A percentile compares a stretch with the other conserved stretches of the same genome.
Conservation (phyloP, 2,797 vertebrate genomes). For the Oreonectes daqikongensis region DNA sequence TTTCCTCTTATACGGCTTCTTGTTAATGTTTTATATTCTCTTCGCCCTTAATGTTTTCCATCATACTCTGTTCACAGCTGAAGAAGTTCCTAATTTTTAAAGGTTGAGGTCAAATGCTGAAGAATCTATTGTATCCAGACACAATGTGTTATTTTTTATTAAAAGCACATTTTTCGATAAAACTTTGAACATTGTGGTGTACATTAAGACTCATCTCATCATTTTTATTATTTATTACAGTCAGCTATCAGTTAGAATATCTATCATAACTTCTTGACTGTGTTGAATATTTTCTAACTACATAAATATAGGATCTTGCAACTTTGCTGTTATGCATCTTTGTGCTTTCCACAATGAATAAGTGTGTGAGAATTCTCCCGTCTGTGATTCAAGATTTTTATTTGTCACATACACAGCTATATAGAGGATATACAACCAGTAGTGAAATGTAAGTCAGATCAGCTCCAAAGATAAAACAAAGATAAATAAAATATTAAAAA, state of each 20-base stretch:
- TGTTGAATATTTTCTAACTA: neutral
- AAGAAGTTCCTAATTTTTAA: neutral
- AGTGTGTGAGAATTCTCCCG: constrained; percentile 22
- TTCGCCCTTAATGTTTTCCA: neutral
- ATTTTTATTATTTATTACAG: neutral
- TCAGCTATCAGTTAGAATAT: neutral
- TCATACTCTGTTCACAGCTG: neutral
- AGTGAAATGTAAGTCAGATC: too few species aligned
- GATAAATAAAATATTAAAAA: too few species aligned
- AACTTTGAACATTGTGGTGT: neutral
- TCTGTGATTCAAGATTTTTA: too few species aligned
- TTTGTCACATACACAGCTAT: too few species aligned
- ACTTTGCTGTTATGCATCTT: neutral
- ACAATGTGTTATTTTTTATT: neutral
- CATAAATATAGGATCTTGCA: constrained; percentile 13
- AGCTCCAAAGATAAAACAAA: too few species aligned
- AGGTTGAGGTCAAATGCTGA: neutral
- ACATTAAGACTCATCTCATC: neutral
- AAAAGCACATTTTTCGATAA: neutral
- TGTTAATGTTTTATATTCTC: constrained; percentile 9
- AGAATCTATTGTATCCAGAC: neutral
- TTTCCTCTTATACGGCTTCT: neutral
- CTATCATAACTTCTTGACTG: neutral
- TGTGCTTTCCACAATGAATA: constrained; percentile 23
- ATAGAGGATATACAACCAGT: too few species aligned